phyloP scores from a whole-genome alignment of 2,797 vertebrate species.

The Malacoctenus gilli region DNA sequence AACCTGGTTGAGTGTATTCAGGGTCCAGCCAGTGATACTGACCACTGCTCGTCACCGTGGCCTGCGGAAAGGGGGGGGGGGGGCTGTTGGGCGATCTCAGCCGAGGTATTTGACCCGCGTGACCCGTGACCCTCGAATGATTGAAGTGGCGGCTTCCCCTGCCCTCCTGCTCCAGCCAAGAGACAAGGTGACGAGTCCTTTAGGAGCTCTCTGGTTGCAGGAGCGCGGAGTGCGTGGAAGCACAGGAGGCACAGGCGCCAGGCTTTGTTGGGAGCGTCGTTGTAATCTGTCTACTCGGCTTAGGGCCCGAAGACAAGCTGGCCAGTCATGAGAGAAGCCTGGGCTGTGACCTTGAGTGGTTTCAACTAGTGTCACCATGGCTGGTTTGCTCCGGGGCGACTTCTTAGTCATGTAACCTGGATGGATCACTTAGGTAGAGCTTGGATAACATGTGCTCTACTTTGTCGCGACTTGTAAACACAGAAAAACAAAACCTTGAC shows the following conservation, averaged over 20 bases:
- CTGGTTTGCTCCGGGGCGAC: constrained; percentile 52
- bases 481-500: constrained; percentile 4
- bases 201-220: constrained; percentile 81
- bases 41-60: constrained; percentile 78
- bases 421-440: constrained; percentile 62
- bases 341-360: constrained; percentile 79
- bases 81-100: constrained; percentile 68
- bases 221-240: constrained; percentile 61
- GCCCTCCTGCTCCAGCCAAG: constrained; percentile 74
- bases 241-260: constrained; percentile 69
- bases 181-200: constrained; percentile 84
- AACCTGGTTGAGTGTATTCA: constrained; percentile 56
- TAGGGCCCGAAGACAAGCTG: constrained; percentile 70
- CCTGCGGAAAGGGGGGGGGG: no score
- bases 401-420: constrained; percentile 60
- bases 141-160: constrained; percentile 82
- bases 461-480: constrained; percentile 48
- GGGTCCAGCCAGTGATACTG: constrained; percentile 75
- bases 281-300: constrained; percentile 76
- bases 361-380: constrained; percentile 56
- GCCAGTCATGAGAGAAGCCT: constrained; percentile 68
- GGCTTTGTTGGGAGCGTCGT: constrained; percentile 74
- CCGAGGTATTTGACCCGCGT: constrained; percentile 83
- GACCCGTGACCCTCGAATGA: constrained; percentile 77
- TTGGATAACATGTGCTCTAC: constrained; percentile 47